Percentiles rank a stretch among this genome's conserved stretches.
Conservation (phyloP, 2,888 invertebrate genomes). For the Phrixothrix hirtus region DNA sequence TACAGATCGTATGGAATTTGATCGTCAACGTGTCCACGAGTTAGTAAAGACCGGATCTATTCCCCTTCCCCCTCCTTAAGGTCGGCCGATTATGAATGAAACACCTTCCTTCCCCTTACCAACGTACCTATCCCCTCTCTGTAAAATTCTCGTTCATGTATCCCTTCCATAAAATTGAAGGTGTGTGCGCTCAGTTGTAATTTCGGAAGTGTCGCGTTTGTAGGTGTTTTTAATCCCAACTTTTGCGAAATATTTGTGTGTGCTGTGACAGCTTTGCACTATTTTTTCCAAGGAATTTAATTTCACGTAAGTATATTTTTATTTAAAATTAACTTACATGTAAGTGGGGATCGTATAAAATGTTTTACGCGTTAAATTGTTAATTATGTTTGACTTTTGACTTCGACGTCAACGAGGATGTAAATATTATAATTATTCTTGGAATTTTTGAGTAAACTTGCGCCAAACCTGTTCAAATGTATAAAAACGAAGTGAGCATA, state of each 20-base stretch:
- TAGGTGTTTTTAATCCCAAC: neutral
- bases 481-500: too few relatives aligned
- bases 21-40: slow-evolving; percentile 33
- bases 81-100: slow-evolving; percentile 57
- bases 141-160: slow-evolving; percentile 48
- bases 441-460: too few relatives aligned
- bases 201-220: slow-evolving; percentile 41
- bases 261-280: neutral
- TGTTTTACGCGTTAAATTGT: too few relatives aligned
- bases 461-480: too few relatives aligned
- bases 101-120: slow-evolving; percentile 58
- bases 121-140: slow-evolving; percentile 39
- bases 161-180: slow-evolving; percentile 42
- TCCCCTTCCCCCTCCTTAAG: slow-evolving; percentile 39
- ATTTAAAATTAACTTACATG: neutral
- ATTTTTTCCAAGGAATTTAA: neutral
- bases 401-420: too few relatives aligned
- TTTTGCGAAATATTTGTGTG: neutral
- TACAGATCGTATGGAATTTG: slow-evolving; percentile 32
- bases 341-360: too few relatives aligned
- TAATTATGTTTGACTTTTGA: too few relatives aligned
- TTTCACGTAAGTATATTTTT: neutral
- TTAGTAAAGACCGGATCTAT: slow-evolving; percentile 41
- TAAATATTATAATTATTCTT: too few relatives aligned
- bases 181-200: slow-evolving; percentile 54